Evolutionary conservation across 2,113 vertebrate species (phyloP).

Genomic region (Passer domesticus): DNA sequence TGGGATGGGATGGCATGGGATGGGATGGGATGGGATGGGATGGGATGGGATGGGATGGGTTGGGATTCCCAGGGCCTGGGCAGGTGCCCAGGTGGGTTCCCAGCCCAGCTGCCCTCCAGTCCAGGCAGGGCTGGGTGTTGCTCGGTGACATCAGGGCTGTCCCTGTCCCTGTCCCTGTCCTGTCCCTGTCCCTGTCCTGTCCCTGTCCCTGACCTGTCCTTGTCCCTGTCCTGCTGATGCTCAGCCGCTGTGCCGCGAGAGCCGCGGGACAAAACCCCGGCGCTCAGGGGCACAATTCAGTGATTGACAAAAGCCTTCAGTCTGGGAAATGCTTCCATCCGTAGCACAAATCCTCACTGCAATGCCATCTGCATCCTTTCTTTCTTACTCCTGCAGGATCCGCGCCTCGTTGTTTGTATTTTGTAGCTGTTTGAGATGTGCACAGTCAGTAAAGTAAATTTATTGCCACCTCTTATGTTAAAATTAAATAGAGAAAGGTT

Average conservation of each 20-base stretch:
- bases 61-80: background rate
- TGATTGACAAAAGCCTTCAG: background rate
- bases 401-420: background rate
- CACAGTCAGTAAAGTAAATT: background rate
- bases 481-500: background rate
- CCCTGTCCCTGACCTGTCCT: background rate
- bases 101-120: background rate
- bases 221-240: background rate
- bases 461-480: background rate
- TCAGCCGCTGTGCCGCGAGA: background rate
- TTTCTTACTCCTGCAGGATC: background rate
- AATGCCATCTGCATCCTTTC: constrained; percentile 3
- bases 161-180: background rate
- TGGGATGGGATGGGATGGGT: background rate
- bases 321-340: background rate
- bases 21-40: background rate
- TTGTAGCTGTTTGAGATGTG: background rate
- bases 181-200: background rate
- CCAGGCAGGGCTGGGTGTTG: background rate
- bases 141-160: background rate
- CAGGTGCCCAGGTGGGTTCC: background rate
- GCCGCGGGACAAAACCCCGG: background rate
- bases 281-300: background rate
- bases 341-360: background rate
- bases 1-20: background rate